Evolutionary conservation across 2,113 vertebrate species (phyloP), one percentile per base, ranked within the genome.

Genomic region (Pachycephala philippinensis): DNA sequence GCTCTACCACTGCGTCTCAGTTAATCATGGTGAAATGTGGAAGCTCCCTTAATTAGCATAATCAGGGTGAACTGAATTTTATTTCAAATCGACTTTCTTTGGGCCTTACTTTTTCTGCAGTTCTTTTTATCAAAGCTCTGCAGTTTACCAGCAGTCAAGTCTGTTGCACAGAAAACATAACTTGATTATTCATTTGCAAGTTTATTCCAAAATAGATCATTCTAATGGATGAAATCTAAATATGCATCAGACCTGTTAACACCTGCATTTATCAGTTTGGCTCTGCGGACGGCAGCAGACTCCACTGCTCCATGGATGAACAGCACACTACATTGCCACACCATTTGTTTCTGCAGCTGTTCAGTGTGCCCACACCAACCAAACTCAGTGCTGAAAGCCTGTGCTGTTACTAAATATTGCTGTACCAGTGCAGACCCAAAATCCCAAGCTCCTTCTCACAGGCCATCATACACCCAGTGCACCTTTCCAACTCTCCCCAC

Each of bases 311-410:
- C 61, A 18, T 33, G 39, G 68, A 56, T 64, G 4, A 61, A 26
- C 35, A 60, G 47, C 2, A 6, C 77, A 64, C 56, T 61, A 22
- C 74, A 39, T 2, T 82, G 39, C 60, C 84, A 84, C 65, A 30
- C 44, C 93, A 87, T 82, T 96, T 93, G 87, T 52, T 79, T 40
- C 84, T 76, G 53, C 81, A 89, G 78, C 92, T 95, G 87, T n/a
- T 94, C 65, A 35, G 47, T 2, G 2, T 13, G 4, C 23, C 84
- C 65, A 5, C 10, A 27, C 70, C 91, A 54, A 72, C 61, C 24
- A 40, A 89, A 50, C 21, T 35, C 40, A 18, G 54, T 9, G 50
- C 61, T 83, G 59, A 40, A 70, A 81, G 64, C 0, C n/a, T 44
- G 17, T 3, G 21, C 65, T 47, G 16, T 23, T 54, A 60, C 39